phyloP scores from a whole-genome alignment of 2,888 invertebrate species.

The Drosophila pegasa region DNA sequence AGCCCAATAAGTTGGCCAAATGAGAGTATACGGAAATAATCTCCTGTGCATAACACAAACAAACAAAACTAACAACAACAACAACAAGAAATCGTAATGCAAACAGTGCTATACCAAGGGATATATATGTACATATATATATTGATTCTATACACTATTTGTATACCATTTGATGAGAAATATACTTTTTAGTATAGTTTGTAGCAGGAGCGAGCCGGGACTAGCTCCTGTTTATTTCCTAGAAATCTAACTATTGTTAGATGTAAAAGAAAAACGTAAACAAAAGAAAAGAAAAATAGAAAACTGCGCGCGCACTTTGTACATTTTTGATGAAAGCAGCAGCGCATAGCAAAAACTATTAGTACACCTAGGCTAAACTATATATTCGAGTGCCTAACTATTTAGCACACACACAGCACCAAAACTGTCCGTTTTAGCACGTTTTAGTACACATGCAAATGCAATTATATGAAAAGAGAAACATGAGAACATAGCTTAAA shows the following conservation, averaged over 20 bases:
- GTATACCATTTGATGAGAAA: conserved; percentile 39
- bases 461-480: conserved; percentile 38
- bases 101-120: conserved; percentile 64
- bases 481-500: conserved; percentile 7
- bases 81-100: conserved; percentile 5
- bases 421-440: conserved; percentile 67
- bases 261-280: conserved; percentile 56
- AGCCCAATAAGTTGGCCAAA: conserved; percentile 38
- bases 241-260: conserved; percentile 80
- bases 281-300: neutral
- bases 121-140: conserved; percentile 58
- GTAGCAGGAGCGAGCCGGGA: conserved; percentile 29
- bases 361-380: conserved; percentile 28
- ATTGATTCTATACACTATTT: conserved; percentile 63
- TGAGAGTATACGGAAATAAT: conserved; percentile 10
- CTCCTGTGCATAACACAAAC: conserved; percentile 40
- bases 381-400: conserved; percentile 53
- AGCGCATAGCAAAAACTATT: conserved; percentile 16
- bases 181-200: conserved; percentile 56
- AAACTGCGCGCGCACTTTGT: conserved; percentile 59
- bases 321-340: conserved; percentile 47
- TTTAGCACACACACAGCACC: conserved; percentile 57
- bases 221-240: conserved; percentile 46
- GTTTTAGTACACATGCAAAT: conserved; percentile 60
- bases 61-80: conserved; percentile 1